A percentile compares a stretch with the other conserved stretches of the same genome.
Evolutionary conservation across 2,113 vertebrate species (phyloP).

Genomic region (Anoplopoma fimbria): DNA sequence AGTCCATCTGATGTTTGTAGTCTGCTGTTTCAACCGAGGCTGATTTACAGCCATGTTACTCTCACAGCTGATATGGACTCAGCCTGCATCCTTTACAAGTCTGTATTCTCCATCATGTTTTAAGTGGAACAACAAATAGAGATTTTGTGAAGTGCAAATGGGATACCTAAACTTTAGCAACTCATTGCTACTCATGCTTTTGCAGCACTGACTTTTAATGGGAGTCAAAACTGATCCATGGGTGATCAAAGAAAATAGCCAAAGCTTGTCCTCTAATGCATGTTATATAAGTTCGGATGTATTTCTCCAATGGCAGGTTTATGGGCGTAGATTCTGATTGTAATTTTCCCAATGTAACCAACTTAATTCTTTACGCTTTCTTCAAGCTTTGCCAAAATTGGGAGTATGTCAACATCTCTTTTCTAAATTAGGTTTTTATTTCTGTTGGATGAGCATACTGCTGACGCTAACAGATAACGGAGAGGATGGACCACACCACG

Average conservation of each 20-base stretch:
- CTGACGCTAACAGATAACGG: conserved; percentile 39
- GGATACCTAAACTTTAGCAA: neutral
- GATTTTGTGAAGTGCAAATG: too few relatives aligned
- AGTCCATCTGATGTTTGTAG: conserved; percentile 32
- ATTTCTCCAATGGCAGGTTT: neutral
- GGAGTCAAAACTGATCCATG: neutral
- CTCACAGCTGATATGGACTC: conserved; percentile 25
- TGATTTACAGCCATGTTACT: conserved; percentile 23
- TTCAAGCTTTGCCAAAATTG: neutral
- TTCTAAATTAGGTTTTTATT: conserved; percentile 28
- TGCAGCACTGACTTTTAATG: neutral
- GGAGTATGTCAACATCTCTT: conserved; percentile 1
- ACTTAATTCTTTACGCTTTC: neutral
- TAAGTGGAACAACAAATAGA: neutral
- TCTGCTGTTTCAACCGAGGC: conserved; percentile 3
- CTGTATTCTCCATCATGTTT: neutral
- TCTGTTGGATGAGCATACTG: conserved; percentile 41
- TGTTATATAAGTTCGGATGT: neutral
- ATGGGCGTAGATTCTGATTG: neutral
- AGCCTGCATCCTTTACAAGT: neutral
- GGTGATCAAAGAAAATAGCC: neutral
- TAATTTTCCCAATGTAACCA: neutral
- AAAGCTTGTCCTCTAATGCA: neutral
- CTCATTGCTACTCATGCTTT: conserved; percentile 4
- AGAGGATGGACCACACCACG: conserved; percentile 63